Evolutionary conservation across 92 coral and sea anemone genomes (phyloP).

Genomic region (Meandrina meandrites): DNA sequence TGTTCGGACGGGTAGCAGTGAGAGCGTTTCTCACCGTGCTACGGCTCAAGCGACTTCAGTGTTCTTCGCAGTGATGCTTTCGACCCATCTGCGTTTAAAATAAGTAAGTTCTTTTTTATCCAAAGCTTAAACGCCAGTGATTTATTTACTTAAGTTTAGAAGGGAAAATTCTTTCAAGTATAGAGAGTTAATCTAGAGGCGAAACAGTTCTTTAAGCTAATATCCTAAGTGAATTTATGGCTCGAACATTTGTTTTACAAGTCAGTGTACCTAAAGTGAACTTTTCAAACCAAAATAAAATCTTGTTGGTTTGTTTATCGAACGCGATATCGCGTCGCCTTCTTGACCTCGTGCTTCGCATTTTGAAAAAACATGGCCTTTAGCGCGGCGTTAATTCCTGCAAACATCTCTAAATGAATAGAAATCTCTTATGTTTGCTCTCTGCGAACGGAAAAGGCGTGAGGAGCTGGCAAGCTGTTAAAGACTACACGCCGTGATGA

Average conservation of each 20-base stretch:
- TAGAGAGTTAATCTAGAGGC: conserved; percentile 4
- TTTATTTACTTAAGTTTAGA: conserved; percentile 8
- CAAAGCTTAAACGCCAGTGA: background rate
- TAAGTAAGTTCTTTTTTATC: conserved; percentile 18
- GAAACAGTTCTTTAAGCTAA: conserved; percentile 10
- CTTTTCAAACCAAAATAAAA: conserved; percentile 28
- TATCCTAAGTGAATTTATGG: conserved; percentile 6
- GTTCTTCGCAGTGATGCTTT: background rate
- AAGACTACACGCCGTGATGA: conserved; percentile 49
- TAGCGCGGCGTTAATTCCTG: conserved; percentile 25
- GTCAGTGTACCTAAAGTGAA: conserved; percentile 26
- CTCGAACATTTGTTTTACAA: background rate
- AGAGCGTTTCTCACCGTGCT: background rate
- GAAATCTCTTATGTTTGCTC: conserved; percentile 44
- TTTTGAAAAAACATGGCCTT: conserved; percentile 25
- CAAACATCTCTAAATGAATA: conserved; percentile 46
- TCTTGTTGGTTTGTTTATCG: conserved; percentile 38
- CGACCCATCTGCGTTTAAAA: background rate
- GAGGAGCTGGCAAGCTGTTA: conserved; percentile 56
- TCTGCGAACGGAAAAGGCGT: conserved; percentile 75
- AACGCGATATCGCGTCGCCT: conserved; percentile 25
- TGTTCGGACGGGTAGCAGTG: background rate
- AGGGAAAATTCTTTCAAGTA: background rate
- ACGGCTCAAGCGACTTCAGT: background rate
- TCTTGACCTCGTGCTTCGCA: conserved; percentile 36